Evolutionary conservation across 1,140 invertebrate species (phyloP).

Genomic region (Diorhabda carinulata): DNA sequence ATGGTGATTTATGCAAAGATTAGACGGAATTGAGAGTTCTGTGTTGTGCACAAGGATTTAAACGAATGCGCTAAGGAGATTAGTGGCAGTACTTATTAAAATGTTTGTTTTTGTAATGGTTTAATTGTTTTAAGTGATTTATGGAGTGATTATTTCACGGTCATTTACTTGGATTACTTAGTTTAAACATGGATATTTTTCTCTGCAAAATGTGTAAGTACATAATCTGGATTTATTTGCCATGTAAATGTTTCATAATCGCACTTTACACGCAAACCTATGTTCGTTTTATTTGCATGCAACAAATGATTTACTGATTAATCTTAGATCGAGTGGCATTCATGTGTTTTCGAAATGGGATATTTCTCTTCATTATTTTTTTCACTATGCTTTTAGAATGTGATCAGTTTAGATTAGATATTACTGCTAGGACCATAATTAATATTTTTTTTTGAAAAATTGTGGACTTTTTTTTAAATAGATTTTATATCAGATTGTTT

Average conservation of each 20-base stretch:
- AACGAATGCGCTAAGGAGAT: slow-evolving; percentile 18
- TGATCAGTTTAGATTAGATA: too few species aligned
- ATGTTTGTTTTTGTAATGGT: slow-evolving; percentile 23
- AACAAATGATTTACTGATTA: too few species aligned
- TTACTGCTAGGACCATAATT: too few species aligned
- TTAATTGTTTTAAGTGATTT: slow-evolving; percentile 23
- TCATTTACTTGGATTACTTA: slow-evolving; percentile 15
- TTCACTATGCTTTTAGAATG: too few species aligned
- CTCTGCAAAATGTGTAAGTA: slow-evolving; percentile 12
- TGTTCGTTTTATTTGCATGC: too few species aligned
- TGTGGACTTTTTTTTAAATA: too few species aligned
- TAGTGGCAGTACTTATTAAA: slow-evolving; percentile 20
- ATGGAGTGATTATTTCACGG: slow-evolving; percentile 19
- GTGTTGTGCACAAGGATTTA: slow-evolving; percentile 19
- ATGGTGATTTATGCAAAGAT: slow-evolving; percentile 23
- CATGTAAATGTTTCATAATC: background rate
- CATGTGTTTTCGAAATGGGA: too few species aligned
- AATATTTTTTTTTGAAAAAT: too few species aligned
- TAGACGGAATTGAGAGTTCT: slow-evolving; percentile 6
- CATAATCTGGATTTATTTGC: background rate
- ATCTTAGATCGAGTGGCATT: too few species aligned
- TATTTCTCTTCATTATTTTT: too few species aligned
- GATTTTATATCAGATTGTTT: too few species aligned
- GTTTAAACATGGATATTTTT: slow-evolving; percentile 15
- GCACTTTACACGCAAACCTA: too few species aligned